Evolutionary conservation across 2,797 vertebrate genomes (phyloP).

Genomic region (Gallirallus australis): DNA sequence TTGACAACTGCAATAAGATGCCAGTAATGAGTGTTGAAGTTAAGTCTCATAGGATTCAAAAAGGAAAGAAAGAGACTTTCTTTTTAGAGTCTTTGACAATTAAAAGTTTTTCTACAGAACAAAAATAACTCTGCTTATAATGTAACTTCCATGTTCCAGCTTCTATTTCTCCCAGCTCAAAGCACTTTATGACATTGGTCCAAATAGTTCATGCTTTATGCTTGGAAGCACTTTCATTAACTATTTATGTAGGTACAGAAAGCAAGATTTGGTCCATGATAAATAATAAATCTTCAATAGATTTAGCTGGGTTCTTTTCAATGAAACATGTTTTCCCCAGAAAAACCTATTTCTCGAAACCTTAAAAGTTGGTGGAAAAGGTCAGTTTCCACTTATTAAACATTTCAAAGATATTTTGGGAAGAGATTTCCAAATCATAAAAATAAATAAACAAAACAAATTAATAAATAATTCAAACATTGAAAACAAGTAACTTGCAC

Average conservation of each 20-base stretch:
- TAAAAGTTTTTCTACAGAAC: conserved; percentile 50
- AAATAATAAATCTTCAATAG: conserved; percentile 71
- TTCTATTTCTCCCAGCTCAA: conserved; percentile 60
- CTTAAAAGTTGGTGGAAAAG: background rate
- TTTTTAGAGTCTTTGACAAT: conserved; percentile 63
- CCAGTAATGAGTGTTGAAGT: conserved; percentile 73
- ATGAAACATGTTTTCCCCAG: conserved; percentile 17
- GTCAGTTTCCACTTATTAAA: background rate
- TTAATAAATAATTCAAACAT: background rate
- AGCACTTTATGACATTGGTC: conserved; percentile 53
- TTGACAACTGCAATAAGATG: conserved; percentile 91
- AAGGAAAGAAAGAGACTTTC: conserved; percentile 23
- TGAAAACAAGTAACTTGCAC: background rate
- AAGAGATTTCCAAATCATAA: background rate
- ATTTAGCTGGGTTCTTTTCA: conserved; percentile 40
- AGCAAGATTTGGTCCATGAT: conserved; percentile 66
- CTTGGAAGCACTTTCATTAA: conserved; percentile 71
- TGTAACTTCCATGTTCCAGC: conserved; percentile 68
- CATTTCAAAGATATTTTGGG: background rate
- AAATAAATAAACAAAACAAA: background rate
- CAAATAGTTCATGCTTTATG: conserved; percentile 67
- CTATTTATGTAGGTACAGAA: conserved; percentile 68
- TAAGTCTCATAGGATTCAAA: conserved; percentile 53
- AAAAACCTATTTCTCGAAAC: conserved; percentile 34
- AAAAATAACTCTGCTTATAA: conserved; percentile 65